phyloP scores from a whole-genome alignment of 1,140 invertebrate species.

The Trichomalopsis sarcophagae region DNA sequence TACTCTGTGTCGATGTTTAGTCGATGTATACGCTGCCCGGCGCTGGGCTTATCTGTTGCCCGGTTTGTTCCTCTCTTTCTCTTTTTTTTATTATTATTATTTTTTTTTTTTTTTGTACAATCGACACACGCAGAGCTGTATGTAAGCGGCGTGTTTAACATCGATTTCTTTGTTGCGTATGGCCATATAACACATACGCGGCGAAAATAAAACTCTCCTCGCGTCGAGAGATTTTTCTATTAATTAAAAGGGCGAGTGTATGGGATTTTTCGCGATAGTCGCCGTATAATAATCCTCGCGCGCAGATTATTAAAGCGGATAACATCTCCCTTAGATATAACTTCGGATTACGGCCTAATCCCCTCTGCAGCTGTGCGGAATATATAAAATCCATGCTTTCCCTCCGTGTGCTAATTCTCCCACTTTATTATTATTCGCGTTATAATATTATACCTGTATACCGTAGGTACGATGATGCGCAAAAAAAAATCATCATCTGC shows the following conservation, averaged over 20 bases:
- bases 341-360: not conserved
- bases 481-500: no score
- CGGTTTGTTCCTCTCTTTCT: not conserved
- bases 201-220: no score
- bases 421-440: not conserved
- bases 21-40: not conserved
- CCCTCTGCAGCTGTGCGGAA: not conserved
- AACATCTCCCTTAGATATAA: not conserved
- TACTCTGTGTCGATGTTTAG: slow-evolving; percentile 4
- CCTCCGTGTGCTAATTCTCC: not conserved
- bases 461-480: no score
- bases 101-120: no score
- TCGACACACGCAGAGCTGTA: not conserved
- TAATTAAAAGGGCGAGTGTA: not conserved
- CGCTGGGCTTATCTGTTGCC: not conserved
- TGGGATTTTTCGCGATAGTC: not conserved
- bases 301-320: not conserved
- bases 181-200: no score
- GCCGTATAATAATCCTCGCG: not conserved
- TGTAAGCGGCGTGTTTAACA: not conserved
- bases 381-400: not conserved
- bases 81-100: no score
- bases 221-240: no score
- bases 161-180: not conserved
- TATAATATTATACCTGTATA: no score